Conservation (phyloP, 2,888 invertebrate genomes). For the Augochlorella aurata region DNA sequence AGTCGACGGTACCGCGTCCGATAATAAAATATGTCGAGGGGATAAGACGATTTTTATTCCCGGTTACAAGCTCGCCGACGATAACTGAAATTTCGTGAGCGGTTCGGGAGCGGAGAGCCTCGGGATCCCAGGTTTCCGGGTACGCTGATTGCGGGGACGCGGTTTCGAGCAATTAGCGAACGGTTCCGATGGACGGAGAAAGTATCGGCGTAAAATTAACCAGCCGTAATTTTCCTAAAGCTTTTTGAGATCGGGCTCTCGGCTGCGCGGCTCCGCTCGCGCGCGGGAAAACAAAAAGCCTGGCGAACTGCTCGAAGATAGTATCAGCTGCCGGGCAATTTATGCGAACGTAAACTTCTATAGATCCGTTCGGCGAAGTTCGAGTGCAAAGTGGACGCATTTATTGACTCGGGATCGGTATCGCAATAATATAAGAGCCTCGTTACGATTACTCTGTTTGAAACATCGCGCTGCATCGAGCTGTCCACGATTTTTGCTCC, state of each 20-base stretch:
- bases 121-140: background rate
- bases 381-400: background rate
- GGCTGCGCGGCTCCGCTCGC: background rate
- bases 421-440: conserved; percentile 5
- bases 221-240: background rate
- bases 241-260: background rate
- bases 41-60: background rate
- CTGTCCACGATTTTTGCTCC: background rate
- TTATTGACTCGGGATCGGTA: background rate
- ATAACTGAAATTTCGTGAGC: background rate
- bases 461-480: background rate
- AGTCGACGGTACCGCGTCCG: background rate
- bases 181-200: background rate
- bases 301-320: background rate
- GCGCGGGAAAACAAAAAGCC: background rate
- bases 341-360: conserved; percentile 6
- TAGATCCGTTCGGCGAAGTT: background rate
- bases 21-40: background rate
- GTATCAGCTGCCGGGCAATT: background rate
- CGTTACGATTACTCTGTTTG: background rate
- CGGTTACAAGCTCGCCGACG: too few species aligned
- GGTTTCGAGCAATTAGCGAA: conserved; percentile 9
- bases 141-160: background rate
- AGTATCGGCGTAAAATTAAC: background rate
- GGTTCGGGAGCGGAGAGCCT: background rate